Conservation (phyloP, 2,113 vertebrate species). For the Corythoichthys intestinalis region DNA sequence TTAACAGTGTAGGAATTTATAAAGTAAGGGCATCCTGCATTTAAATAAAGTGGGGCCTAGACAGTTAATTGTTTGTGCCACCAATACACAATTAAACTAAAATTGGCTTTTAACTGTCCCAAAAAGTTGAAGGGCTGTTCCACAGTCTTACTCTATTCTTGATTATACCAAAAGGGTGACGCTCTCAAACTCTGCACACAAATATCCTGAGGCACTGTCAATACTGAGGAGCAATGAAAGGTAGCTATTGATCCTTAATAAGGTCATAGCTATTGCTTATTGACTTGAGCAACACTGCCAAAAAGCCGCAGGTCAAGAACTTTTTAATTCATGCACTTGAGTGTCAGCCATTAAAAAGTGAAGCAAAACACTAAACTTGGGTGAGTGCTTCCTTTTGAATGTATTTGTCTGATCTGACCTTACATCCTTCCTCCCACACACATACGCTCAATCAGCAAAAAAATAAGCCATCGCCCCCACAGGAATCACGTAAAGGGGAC, state of each 20-base stretch:
- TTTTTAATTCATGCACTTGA: slow-evolving; percentile 23
- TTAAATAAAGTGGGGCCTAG: too few relatives aligned
- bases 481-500: not conserved
- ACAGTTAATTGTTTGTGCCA: not conserved
- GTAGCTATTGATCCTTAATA: slow-evolving; percentile 28
- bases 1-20: too few relatives aligned
- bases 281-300: slow-evolving; percentile 24
- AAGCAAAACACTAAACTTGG: slow-evolving; percentile 6
- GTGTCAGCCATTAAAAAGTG: slow-evolving; percentile 14
- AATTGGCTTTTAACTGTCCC: slow-evolving; percentile 14
- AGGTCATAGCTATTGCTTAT: slow-evolving; percentile 40
- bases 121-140: slow-evolving; percentile 1
- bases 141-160: not conserved
- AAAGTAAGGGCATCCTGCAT: too few relatives aligned
- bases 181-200: slow-evolving; percentile 5
- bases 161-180: slow-evolving; percentile 2
- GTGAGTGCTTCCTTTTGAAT: slow-evolving; percentile 3
- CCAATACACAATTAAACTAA: not conserved
- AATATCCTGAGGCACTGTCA: slow-evolving; percentile 15
- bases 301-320: slow-evolving; percentile 16
- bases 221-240: slow-evolving; percentile 16
- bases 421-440: not conserved
- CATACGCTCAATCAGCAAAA: slow-evolving; percentile 18
- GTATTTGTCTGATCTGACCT: not conserved
- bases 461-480: not conserved